Conservation (phyloP, 1,140 invertebrate species). For the Nasonia giraulti region DNA sequence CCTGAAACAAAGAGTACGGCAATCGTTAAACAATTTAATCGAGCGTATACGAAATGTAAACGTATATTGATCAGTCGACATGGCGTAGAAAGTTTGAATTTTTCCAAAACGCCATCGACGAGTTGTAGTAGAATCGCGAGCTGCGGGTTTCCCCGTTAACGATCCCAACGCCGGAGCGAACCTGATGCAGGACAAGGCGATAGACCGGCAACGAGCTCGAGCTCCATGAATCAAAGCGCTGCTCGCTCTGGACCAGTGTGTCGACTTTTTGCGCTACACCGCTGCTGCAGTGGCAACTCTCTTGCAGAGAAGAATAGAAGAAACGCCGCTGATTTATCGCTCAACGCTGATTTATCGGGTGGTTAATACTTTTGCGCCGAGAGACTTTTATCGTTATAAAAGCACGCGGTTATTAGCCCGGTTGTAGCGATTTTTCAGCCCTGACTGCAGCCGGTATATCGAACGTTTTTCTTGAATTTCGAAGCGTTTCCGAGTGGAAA, state of each 20-base stretch:
- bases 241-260: not conserved
- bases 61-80: too few relatives aligned
- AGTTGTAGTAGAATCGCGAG: not conserved
- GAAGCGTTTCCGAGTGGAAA: too few relatives aligned
- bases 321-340: slow-evolving; percentile 15
- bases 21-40: slow-evolving; percentile 54
- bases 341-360: not conserved
- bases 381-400: slow-evolving; percentile 13
- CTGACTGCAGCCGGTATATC: too few relatives aligned
- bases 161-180: not conserved
- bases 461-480: too few relatives aligned
- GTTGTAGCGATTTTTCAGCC: not conserved
- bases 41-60: too few relatives aligned
- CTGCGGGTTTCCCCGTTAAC: slow-evolving; percentile 4
- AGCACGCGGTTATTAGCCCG: not conserved
- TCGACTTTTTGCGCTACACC: slow-evolving; percentile 26
- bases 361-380: slow-evolving; percentile 1
- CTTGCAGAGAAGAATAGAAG: slow-evolving; percentile 14
- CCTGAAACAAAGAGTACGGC: slow-evolving; percentile 77
- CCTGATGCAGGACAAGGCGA: slow-evolving; percentile 8
- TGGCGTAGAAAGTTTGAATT: too few relatives aligned
- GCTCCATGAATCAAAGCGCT: slow-evolving; percentile 30
- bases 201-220: slow-evolving; percentile 4
- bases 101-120: not conserved
- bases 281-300: not conserved